Percentiles rank a stretch among this genome's conserved stretches.
phyloP scores from a whole-genome alignment of 2,113 vertebrate species.

The Scartelaos histophorus region DNA sequence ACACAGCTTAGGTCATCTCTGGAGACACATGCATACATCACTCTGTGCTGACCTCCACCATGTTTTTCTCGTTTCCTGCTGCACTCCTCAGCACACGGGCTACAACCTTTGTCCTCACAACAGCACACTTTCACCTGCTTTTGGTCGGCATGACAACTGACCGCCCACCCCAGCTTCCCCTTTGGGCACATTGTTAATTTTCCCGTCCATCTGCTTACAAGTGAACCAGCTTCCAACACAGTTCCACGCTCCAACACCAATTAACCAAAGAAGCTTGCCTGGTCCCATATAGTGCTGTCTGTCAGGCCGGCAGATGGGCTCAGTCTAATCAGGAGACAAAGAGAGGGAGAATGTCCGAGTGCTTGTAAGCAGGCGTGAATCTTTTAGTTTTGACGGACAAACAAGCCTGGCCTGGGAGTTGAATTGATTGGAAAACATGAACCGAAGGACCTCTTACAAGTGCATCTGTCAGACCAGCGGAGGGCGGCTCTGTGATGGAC shows the following conservation, averaged over 20 bases:
- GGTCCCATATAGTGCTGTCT: conserved; percentile 30
- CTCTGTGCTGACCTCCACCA: conserved; percentile 60
- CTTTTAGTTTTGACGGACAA: conserved; percentile 65
- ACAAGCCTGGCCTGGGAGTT: conserved; percentile 45
- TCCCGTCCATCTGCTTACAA: conserved; percentile 40
- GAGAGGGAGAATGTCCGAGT: conserved; percentile 36
- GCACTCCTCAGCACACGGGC: conserved; percentile 54
- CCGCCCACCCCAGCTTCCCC: conserved; percentile 2
- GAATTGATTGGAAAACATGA: conserved; percentile 70
- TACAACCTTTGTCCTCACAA: conserved; percentile 59
- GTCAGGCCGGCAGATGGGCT: conserved; percentile 53
- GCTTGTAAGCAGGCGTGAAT: conserved; percentile 40
- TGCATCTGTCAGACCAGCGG: conserved; percentile 61
- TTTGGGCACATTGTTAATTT: conserved; percentile 26
- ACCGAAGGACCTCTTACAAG: conserved; percentile 64
- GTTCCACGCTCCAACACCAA: conserved; percentile 39
- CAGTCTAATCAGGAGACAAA: conserved; percentile 35
- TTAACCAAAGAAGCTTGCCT: conserved; percentile 37
- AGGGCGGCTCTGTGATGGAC: conserved; percentile 56
- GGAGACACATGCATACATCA: conserved; percentile 63
- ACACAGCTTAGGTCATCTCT: conserved; percentile 26
- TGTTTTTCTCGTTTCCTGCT: conserved; percentile 44
- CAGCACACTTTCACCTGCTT: conserved; percentile 59
- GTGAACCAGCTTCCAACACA: conserved; percentile 19
- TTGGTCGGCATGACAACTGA: conserved; percentile 25